Evolutionary conservation across 2,888 invertebrate genomes (phyloP).

Genomic region (Hymenopus coronatus): DNA sequence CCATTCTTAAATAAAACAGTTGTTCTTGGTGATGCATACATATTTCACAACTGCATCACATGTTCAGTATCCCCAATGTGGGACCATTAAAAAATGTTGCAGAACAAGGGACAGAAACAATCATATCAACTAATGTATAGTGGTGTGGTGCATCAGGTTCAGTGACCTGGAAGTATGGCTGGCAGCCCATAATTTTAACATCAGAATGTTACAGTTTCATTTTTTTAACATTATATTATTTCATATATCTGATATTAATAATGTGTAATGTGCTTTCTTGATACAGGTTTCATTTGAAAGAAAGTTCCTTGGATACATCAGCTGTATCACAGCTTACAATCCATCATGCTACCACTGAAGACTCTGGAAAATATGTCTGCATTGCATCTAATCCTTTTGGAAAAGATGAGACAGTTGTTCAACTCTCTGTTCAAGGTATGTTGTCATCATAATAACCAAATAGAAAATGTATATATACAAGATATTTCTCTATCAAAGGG

Average conservation of each 20-base stretch:
- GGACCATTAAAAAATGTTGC: too few relatives aligned
- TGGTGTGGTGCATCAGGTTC: too few relatives aligned
- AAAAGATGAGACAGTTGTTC: conserved; percentile 39
- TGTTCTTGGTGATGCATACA: too few relatives aligned
- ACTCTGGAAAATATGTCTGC: conserved; percentile 39
- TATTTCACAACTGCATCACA: too few relatives aligned
- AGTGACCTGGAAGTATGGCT: too few relatives aligned
- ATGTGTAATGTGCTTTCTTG: not conserved
- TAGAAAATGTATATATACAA: too few relatives aligned
- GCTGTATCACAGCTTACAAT: conserved; percentile 39
- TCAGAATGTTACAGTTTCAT: not conserved
- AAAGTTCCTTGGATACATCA: conserved; percentile 23
- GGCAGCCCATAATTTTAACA: too few relatives aligned
- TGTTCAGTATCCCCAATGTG: too few relatives aligned
- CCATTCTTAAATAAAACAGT: too few relatives aligned
- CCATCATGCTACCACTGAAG: conserved; percentile 37
- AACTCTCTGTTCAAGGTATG: conserved; percentile 38
- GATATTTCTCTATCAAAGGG: too few relatives aligned
- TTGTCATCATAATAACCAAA: not conserved
- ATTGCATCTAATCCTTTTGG: conserved; percentile 40
- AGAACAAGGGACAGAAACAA: too few relatives aligned
- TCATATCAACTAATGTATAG: too few relatives aligned
- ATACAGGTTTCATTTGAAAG: conserved; percentile 32
- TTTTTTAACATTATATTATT: not conserved
- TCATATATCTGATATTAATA: not conserved